phyloP scores from a whole-genome alignment of 2,888 invertebrate species.

The Chrysopilus asiliformis region DNA sequence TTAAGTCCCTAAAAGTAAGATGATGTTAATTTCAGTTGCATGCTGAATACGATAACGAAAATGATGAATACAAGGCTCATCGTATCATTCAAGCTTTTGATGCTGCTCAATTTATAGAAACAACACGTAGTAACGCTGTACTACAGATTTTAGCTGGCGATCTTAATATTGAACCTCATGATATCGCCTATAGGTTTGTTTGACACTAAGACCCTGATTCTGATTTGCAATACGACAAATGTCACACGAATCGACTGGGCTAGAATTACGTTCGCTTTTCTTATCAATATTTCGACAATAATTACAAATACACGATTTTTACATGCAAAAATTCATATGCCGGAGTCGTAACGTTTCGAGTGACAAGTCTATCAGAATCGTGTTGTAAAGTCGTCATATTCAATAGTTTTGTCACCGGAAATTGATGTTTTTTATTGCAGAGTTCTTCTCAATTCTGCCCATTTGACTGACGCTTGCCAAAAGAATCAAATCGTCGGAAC shows the following conservation, averaged over 20 bases:
- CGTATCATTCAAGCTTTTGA: slow-evolving; percentile 88
- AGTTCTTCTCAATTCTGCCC: too few species aligned
- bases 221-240: too few species aligned
- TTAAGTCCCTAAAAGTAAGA: not conserved
- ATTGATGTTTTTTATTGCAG: too few species aligned
- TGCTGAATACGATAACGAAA: slow-evolving; percentile 76
- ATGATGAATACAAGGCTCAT: slow-evolving; percentile 86
- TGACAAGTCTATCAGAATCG: too few species aligned
- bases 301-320: slow-evolving; percentile 1
- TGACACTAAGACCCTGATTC: too few species aligned
- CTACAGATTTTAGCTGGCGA: slow-evolving; percentile 85
- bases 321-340: slow-evolving; percentile 1
- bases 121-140: slow-evolving; percentile 67
- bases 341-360: too few species aligned
- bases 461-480: slow-evolving; percentile 39
- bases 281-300: not conserved
- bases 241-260: too few species aligned
- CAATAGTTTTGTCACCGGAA: too few species aligned
- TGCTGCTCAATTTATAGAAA: slow-evolving; percentile 82
- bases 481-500: slow-evolving; percentile 50
- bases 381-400: too few species aligned
- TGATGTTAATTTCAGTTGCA: slow-evolving; percentile 55
- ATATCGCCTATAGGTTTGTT: slow-evolving; percentile 59
- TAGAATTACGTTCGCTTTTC: too few species aligned
- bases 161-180: slow-evolving; percentile 80